phyloP scores from a whole-genome alignment of 2,888 invertebrate species.

The Oasisia sp. region DNA sequence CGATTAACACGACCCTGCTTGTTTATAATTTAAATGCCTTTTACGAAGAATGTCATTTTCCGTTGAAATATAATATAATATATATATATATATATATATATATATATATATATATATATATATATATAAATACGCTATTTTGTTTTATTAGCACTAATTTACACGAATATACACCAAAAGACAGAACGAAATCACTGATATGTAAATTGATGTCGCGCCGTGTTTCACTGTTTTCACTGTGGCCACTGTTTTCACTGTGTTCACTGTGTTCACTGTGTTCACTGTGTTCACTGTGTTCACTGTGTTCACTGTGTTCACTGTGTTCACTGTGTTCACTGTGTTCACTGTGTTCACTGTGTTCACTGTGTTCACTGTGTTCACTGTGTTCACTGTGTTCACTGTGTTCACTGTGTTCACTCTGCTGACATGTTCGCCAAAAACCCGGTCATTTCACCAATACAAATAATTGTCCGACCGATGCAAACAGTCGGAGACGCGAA shows the following conservation, averaged over 20 bases:
- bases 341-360: no score
- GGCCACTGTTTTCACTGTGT: no score
- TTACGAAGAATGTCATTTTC: not conserved
- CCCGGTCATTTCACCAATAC: not conserved
- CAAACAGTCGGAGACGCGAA: not conserved
- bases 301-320: no score
- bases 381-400: no score
- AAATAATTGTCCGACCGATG: not conserved
- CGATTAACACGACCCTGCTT: not conserved
- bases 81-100: not conserved
- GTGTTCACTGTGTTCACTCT: not conserved
- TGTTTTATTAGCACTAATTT: not conserved
- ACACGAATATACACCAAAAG: not conserved
- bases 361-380: no score
- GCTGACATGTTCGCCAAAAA: not conserved
- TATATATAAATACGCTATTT: not conserved
- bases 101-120: slow-evolving; percentile 8
- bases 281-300: no score
- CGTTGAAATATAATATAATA: not conserved
- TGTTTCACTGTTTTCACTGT: no score
- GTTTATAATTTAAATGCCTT: not conserved
- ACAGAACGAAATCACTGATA: not conserved
- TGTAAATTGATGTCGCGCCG: not conserved
- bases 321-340: no score
- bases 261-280: no score